phyloP scores from a whole-genome alignment of 2,888 invertebrate genomes.

The Dendrolimus houi region DNA sequence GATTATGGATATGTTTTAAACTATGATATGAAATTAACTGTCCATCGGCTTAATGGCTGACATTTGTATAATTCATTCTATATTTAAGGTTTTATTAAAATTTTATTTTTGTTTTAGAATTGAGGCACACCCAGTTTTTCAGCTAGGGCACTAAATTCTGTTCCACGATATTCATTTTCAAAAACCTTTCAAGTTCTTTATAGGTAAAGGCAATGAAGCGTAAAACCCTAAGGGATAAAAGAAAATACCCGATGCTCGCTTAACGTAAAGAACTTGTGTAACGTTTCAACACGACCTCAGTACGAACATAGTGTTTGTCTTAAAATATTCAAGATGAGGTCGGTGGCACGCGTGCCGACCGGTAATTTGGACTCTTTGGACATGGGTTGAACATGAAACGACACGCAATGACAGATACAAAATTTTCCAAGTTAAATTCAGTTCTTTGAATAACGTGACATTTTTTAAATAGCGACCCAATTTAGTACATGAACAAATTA shows the following conservation, averaged over 20 bases:
- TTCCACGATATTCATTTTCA: neutral
- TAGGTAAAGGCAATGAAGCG: slow-evolving; percentile 36
- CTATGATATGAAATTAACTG: slow-evolving; percentile 4
- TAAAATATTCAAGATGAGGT: slow-evolving; percentile 57
- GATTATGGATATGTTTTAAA: too few relatives aligned
- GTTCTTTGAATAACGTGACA: neutral
- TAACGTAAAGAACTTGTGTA: slow-evolving; percentile 14
- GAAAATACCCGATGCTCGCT: slow-evolving; percentile 26
- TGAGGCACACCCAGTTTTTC: too few relatives aligned
- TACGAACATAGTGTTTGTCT: slow-evolving; percentile 43
- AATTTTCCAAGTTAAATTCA: slow-evolving; percentile 18
- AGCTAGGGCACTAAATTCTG: too few relatives aligned
- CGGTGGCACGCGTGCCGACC: slow-evolving; percentile 47
- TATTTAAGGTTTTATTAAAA: too few relatives aligned
- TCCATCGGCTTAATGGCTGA: neutral
- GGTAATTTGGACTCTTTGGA: slow-evolving; percentile 58
- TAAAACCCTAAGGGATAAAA: slow-evolving; percentile 31
- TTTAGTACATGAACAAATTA: too few relatives aligned
- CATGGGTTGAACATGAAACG: slow-evolving; percentile 39
- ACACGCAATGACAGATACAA: slow-evolving; percentile 54
- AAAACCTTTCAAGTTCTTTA: slow-evolving; percentile 11
- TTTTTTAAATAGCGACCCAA: neutral
- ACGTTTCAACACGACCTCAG: slow-evolving; percentile 19
- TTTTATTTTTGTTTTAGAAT: too few relatives aligned
- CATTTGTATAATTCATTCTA: neutral